phyloP scores from a whole-genome alignment of 2,888 invertebrate species.

The Noctua fimbriata region DNA sequence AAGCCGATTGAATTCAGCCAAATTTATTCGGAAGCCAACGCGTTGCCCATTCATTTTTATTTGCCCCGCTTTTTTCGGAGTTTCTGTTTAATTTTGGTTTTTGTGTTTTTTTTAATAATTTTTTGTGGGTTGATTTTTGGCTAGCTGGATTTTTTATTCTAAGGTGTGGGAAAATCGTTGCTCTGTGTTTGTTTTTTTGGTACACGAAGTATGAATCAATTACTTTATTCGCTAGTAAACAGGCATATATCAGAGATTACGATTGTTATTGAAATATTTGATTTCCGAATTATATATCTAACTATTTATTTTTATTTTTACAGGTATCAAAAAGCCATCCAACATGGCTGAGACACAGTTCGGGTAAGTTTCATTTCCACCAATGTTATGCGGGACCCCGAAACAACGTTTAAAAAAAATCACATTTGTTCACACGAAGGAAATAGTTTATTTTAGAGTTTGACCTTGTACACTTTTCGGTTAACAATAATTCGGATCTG shows the following conservation, averaged over 20 bases:
- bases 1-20: constrained; percentile 68
- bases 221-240: background rate
- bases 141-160: background rate
- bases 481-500: background rate
- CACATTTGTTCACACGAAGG: too few relatives aligned
- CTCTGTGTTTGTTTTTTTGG: background rate
- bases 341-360: constrained; percentile 61
- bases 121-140: constrained; percentile 5
- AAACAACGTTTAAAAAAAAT: too few relatives aligned
- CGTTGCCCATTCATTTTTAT: constrained; percentile 53
- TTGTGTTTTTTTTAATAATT: constrained; percentile 2
- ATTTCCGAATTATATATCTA: background rate
- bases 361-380: constrained; percentile 30
- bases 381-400: background rate
- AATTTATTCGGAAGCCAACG: constrained; percentile 68
- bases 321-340: constrained; percentile 44
- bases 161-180: too few relatives aligned
- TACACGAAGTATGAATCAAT: background rate
- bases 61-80: background rate
- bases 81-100: constrained; percentile 32
- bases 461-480: background rate
- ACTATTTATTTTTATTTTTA: constrained; percentile 14
- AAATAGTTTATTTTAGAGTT: background rate
- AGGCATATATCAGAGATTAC: background rate
- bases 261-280: background rate